Base-by-base conservation (phyloP, 1,140 invertebrate species). In the Aphaenogaster rudis region DNA sequence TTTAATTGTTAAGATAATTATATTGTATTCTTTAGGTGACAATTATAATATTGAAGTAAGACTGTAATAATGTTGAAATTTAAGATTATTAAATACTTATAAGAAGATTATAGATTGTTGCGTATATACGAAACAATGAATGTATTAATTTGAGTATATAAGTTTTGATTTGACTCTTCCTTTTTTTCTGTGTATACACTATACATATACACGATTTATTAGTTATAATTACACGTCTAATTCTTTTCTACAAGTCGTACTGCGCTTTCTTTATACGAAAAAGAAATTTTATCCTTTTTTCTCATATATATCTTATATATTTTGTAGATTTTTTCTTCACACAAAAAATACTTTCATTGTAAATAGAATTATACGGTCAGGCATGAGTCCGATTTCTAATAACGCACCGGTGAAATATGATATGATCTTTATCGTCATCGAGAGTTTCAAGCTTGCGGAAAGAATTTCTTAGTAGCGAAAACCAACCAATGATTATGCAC, bases 381-480 rank as follows among this genome's bases (percentile, higher is more conserved):
- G 21, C 2, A 45, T 9, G 50, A 36, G 17, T 77, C 33, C 13
- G 13, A 45, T 45, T 28, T 45, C 21, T 39, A 45, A 77, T 42
- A 17, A 3, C 2, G 7, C 17, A n/a, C 0, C 8, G 28, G 8
- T 50, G 28, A 72, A 72, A 72, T 59, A 77, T 6, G n/a, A 77
- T 77, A 77, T 21, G 21, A 61, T 77, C 74, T 45, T 77, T 39
- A 77, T n/a, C 52, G 13, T 45, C n/a, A 48, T 71, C 67, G 67
- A 61, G 39, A 50, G 28, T 66, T 66, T 48, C 45, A 7, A 48
- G 45, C 9, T 48, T 28, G n/a, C 39, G 11, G 45, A 66, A 66
- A 79, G 39, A 79, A 36, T 66, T 9, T 33, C 17, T 79, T 79
- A 79, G 45, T 64, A 64, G 76, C 57, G 61, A 79, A 48, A 79